phyloP scores from a whole-genome alignment of 2,888 invertebrate genomes.

The Drosophila nr. medialis region DNA sequence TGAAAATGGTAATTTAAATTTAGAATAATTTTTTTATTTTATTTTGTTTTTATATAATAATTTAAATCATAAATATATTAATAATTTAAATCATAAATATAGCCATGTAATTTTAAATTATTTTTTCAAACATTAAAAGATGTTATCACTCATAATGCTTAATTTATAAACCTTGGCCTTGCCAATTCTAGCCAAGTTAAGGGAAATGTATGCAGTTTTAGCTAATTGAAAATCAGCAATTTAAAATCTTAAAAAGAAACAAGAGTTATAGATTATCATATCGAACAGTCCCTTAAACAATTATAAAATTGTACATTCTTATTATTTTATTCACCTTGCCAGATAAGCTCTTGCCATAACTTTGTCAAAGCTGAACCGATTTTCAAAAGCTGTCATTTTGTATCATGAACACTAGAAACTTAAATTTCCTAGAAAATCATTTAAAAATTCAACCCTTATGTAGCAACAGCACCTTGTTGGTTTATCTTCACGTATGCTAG shows the following conservation, averaged over 20 bases:
- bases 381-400: not conserved
- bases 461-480: too few relatives aligned
- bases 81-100: not conserved
- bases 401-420: too few relatives aligned
- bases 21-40: not conserved
- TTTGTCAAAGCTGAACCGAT: not conserved
- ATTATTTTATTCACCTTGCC: not conserved
- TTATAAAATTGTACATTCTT: not conserved
- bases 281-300: not conserved
- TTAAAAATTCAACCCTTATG: not conserved
- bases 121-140: not conserved
- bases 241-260: not conserved
- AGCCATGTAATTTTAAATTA: not conserved
- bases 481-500: not conserved
- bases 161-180: not conserved
- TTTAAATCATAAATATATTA: not conserved
- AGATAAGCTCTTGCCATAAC: not conserved
- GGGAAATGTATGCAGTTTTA: not conserved
- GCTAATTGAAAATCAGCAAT: not conserved
- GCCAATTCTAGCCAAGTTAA: not conserved
- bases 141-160: not conserved
- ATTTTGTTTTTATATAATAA: not conserved
- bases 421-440: not conserved
- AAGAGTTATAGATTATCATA: not conserved
- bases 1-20: not conserved